Evolutionary conservation across 2,113 vertebrate genomes (phyloP), one percentile per base, ranked within the genome.

Genomic region (Sinocyclocheilus anshuiensis): DNA sequence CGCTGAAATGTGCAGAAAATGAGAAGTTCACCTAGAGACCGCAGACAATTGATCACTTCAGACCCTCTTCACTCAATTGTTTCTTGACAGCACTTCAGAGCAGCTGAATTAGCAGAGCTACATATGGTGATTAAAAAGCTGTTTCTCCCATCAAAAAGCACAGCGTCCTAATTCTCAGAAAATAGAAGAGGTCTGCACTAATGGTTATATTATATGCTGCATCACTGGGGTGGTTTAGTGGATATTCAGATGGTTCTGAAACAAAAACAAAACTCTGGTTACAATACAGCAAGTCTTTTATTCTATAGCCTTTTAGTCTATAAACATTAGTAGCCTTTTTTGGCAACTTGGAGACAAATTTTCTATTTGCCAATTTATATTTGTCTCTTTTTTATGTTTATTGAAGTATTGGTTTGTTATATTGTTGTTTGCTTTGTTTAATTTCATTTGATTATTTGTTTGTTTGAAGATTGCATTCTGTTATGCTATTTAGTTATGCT

Each of bases 71-170:
- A 91, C 87, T 92, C 92, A 90, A 91, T 93, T 93, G 93, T 94
- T 93, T 93, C 91, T 93, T 93, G 93, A 94, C 92, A 93, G 92
- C 92, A 91, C 93, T 94, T 94, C 91, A 94, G 89, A 93, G 91
- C 89, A 89, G 88, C 90, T 89, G 91, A 93, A 93, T 93, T 93
- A 93, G 91, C 86, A 84, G 83, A 83, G 88, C 88, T 91, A 86
- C 90, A 92, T 93, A 89, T 89, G 90, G 92, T 90, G 91, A 93
- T 93, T 93, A 92, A 92, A 93, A 93, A 92, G 88, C 72, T 80
- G 63, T 89, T 89, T 86, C 59, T 59, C 65, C 85, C 77, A 84
- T 88, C 89, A 90, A 88, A 90, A 87, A 88, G 79, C 84, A 75
- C 75, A 83, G 59, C 83, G n/a, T 87, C 75, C 87, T 90, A 88